Conservation (phyloP, 2,888 invertebrate species). For the Leptopterna dolabrata region DNA sequence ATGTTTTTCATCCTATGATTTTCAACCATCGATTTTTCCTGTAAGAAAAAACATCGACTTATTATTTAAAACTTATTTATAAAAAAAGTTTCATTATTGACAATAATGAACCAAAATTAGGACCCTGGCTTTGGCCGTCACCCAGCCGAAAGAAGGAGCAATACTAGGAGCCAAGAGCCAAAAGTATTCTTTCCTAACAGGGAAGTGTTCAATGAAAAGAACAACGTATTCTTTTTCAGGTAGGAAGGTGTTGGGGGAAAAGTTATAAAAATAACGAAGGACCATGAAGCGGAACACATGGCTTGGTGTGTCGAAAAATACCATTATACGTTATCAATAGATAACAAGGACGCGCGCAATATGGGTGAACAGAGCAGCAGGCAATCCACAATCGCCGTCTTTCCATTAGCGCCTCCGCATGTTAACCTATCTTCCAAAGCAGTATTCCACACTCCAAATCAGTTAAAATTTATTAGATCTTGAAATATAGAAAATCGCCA, state of each 20-base stretch:
- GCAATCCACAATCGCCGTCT: not conserved
- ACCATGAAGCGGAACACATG: not conserved
- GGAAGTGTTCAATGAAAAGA: not conserved
- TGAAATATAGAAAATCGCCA: no score
- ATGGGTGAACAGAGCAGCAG: not conserved
- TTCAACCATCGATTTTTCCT: no score
- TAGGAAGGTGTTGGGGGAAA: not conserved
- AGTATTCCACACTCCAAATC: no score
- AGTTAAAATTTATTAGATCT: no score
- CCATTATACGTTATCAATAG: not conserved
- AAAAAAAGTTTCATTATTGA: no score
- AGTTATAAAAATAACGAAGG: not conserved
- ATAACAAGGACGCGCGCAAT: not conserved
- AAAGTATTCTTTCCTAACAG: constrained; percentile 7
- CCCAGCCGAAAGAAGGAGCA: constrained; percentile 8
- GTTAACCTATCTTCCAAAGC: no score
- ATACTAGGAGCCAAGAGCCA: not conserved
- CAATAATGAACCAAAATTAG: no score
- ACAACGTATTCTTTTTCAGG: not conserved
- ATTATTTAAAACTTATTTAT: no score
- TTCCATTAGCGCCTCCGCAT: not conserved
- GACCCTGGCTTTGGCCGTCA: constrained; percentile 1
- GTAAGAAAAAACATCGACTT: no score
- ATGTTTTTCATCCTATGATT: no score
- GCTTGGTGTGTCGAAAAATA: not conserved